Conservation (phyloP, 2,888 invertebrate species). For the Ophioninae sp. region DNA sequence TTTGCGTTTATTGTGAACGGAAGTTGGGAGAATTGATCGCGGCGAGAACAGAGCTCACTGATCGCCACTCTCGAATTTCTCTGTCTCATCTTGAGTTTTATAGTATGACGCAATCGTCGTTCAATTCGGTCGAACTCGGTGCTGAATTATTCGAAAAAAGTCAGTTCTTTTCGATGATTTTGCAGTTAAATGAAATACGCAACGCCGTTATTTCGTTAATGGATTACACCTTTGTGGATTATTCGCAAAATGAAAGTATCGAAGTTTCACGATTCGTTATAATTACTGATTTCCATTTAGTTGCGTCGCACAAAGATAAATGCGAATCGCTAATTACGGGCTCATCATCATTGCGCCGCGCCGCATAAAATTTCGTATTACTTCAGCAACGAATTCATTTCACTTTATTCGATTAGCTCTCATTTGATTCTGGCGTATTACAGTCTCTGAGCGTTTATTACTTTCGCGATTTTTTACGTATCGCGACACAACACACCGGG, state of each 20-base stretch:
- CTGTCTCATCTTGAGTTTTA: not conserved
- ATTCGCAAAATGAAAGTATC: not conserved
- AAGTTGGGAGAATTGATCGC: not conserved
- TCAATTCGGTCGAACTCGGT: not conserved
- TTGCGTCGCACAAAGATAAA: no score
- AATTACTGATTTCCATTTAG: not conserved
- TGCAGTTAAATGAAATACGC: not conserved
- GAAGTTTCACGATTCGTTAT: not conserved
- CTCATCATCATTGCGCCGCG: no score
- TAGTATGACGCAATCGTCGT: not conserved
- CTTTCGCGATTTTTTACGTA: not conserved
- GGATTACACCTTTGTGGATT: no score
- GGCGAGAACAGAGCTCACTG: not conserved
- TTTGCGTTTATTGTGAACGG: not conserved
- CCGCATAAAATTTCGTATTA: not conserved
- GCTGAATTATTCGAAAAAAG: not conserved
- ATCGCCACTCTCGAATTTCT: not conserved
- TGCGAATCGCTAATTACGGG: no score
- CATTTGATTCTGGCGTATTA: not conserved
- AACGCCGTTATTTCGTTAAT: not conserved
- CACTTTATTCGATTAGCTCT: not conserved
- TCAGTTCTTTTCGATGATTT: not conserved
- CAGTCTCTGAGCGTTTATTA: not conserved
- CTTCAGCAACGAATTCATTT: not conserved
- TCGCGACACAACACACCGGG: not conserved